These are phyloP conservation scores for Forficula auricularia DNA, from an alignment of 1,140 invertebrate species.

Conservation along the genomic window DNA sequence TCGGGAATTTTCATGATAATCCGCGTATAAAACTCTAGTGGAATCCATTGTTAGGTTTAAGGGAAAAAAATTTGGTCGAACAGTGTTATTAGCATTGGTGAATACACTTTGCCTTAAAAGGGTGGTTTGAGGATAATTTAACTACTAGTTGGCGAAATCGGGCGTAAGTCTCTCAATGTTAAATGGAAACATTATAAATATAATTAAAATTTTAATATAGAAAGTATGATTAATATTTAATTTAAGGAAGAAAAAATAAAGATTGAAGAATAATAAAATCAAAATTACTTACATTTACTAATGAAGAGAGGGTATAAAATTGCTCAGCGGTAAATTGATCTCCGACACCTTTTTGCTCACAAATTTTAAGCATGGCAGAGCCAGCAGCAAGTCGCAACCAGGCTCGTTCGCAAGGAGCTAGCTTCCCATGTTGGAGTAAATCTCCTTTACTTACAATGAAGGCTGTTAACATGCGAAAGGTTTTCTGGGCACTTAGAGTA, in stretches of 20 bases:
- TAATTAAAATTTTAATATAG: too few relatives aligned
- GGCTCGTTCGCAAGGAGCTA: slow-evolving; percentile 58
- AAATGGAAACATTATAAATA: too few relatives aligned
- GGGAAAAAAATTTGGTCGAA: too few relatives aligned
- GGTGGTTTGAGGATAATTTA: too few relatives aligned
- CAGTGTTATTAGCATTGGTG: too few relatives aligned
- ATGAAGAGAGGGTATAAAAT: slow-evolving; percentile 79
- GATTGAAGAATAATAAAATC: slow-evolving; percentile 3
- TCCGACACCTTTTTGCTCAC: slow-evolving; percentile 86
- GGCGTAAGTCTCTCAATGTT: too few relatives aligned
- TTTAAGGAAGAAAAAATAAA: slow-evolving; percentile 2
- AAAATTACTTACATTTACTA: slow-evolving; percentile 56
- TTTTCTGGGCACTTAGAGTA: slow-evolving; percentile 78
- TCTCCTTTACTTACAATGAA: slow-evolving; percentile 81
- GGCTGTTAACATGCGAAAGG: slow-evolving; percentile 77
- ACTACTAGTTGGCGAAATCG: too few relatives aligned
- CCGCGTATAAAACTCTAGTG: too few relatives aligned
- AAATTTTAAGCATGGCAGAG: slow-evolving; percentile 88
- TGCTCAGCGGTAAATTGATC: slow-evolving; percentile 88
- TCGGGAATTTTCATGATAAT: too few relatives aligned
- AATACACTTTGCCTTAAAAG: too few relatives aligned
- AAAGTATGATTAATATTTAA: too few relatives aligned
- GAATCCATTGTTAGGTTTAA: too few relatives aligned
- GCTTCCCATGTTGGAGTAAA: slow-evolving; percentile 38
- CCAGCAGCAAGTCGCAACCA: slow-evolving; percentile 80